Percentiles rank a stretch among this genome's conserved stretches.
Evolutionary conservation across 2,797 vertebrate species (phyloP).

Genomic region (Pangasius mekongensis): DNA sequence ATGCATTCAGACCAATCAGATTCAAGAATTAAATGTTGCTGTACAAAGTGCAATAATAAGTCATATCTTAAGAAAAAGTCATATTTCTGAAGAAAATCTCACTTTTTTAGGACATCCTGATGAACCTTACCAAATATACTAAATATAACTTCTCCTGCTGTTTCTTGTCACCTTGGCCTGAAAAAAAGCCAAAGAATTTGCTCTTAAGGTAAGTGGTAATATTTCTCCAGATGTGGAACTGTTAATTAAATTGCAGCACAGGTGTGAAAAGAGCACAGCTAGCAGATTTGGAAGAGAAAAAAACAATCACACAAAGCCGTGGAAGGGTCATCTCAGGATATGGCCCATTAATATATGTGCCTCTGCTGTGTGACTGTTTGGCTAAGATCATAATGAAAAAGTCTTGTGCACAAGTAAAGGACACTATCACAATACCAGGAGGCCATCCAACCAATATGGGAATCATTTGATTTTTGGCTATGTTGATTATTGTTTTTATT

Average conservation of each 20-base stretch:
- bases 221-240: slow-evolving; percentile 33
- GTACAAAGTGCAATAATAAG: not conserved
- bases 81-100: not conserved
- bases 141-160: not conserved
- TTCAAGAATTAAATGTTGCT: not conserved
- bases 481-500: not conserved
- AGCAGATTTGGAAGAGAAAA: slow-evolving; percentile 19
- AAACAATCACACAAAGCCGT: not conserved
- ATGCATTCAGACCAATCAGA: not conserved
- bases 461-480: slow-evolving; percentile 9
- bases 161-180: not conserved
- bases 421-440: not conserved
- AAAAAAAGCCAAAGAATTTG: not conserved
- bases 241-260: slow-evolving; percentile 4
- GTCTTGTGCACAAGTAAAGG: not conserved
- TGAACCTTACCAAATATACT: not conserved
- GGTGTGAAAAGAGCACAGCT: not conserved
- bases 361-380: not conserved
- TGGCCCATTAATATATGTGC: not conserved
- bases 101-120: not conserved
- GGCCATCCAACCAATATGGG: not conserved
- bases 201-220: slow-evolving; percentile 20
- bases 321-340: slow-evolving; percentile 4
- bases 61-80: not conserved
- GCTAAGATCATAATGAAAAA: not conserved